Evolutionary conservation across 2,797 vertebrate genomes (phyloP), one percentile per base, ranked within the genome.

Genomic region (Leuciscus waleckii): DNA sequence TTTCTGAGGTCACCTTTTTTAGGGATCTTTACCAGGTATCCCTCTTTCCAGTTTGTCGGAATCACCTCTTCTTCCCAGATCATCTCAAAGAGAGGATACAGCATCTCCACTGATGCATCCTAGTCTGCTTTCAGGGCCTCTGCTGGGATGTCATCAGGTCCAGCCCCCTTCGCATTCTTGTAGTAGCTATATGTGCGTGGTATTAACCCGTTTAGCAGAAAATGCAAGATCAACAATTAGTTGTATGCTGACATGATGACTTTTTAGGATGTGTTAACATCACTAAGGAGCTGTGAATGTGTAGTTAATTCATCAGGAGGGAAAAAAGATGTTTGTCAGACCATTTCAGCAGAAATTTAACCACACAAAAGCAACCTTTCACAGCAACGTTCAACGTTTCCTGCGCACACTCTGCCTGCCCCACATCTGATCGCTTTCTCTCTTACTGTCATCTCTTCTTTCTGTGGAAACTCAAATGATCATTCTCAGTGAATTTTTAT

Each of bases 261-360:
- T 83, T 51, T 35, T 63, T 19, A 83, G 32, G 58, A 61, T 63
- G 69, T 63, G 81, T 82, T 32, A 69, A 32, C 51, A 39, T 70
- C 14, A 39, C 13, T 11, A 13, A 81, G 39, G 26, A 32, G 46
- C 7, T 49, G 35, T 71, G 80, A 58, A 71, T 58, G 80, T 82
- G 51, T 29, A 71, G 68, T 32, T 56, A 78, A 81, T 81, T 81
- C 80, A 82, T 46, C 54, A 63, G 29, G 29, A 37, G 23, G 69
- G 69, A 46, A 71, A 39, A 56, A 58, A 46, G 17, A 65, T 79
- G 63, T 58, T 70, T 8, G 17, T 82, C 37, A 16, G 68, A 6
- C 68, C 51, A 21, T 70, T 82, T 82, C 80, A 54, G 67, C 68
- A 82, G 51, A 71, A 82, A 71, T 43, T 32, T 2, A 26, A 82